phyloP scores from a whole-genome alignment of 2,888 invertebrate species.

The Hermodice carunculata region DNA sequence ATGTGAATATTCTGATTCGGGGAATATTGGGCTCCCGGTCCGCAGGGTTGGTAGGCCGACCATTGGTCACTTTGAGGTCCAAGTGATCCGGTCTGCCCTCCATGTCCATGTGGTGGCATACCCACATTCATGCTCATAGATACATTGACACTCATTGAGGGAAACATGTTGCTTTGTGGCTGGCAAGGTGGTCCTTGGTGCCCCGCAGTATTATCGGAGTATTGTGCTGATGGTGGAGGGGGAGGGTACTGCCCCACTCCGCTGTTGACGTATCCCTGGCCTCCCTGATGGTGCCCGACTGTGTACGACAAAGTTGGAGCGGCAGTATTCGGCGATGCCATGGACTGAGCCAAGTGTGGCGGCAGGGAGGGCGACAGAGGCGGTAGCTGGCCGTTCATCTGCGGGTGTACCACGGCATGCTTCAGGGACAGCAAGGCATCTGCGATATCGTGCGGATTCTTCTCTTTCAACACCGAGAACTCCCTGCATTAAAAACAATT shows the following conservation, averaged over 20 bases:
- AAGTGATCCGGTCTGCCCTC: background rate
- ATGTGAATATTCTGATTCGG: too few species aligned
- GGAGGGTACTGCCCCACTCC: background rate
- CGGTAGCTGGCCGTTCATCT: constrained; percentile 34
- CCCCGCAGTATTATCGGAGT: background rate
- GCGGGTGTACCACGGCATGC: constrained; percentile 87
- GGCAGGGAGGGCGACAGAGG: constrained; percentile 55
- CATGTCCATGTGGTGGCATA: constrained; percentile 66
- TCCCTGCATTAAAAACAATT: constrained; percentile 52
- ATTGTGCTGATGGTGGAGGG: background rate
- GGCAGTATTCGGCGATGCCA: background rate
- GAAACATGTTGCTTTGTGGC: constrained; percentile 73
- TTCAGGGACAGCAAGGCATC: constrained; percentile 89
- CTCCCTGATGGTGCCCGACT: constrained; percentile 66
- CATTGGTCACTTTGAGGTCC: too few species aligned
- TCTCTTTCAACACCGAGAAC: constrained; percentile 62
- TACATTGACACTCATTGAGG: constrained; percentile 96
- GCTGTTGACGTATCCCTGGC: background rate
- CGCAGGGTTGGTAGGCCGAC: background rate
- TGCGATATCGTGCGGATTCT: constrained; percentile 78
- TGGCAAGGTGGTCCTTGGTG: constrained; percentile 21
- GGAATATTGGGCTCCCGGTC: too few species aligned
- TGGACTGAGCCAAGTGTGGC: constrained; percentile 70
- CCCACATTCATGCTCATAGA: constrained; percentile 99
- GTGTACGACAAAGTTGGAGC: constrained; percentile 26